Evolutionary conservation across 2,888 invertebrate genomes (phyloP), one percentile per base, ranked within the genome.

Genomic region (Mesochorus sp.): DNA sequence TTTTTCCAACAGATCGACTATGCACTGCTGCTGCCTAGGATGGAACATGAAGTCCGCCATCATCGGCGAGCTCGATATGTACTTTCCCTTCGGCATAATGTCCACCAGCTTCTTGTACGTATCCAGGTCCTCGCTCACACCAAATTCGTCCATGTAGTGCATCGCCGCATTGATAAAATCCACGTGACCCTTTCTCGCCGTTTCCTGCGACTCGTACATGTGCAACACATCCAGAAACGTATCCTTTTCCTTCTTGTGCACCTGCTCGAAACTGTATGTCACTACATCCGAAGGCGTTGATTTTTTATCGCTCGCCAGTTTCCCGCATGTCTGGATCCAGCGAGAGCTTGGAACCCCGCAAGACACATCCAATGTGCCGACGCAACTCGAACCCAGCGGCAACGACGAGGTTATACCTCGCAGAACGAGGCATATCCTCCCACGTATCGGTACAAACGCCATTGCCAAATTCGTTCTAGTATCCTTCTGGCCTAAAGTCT

Each of bases 11-110:
- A 99, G 89, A 88, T 96, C 96, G n/a, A 98, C 94, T 39, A 96
- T 96, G 91, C 97, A 97, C 80, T 97, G 95, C 87, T 99, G 99
- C 87, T 99, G 99, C 89, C 97, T 97, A 0, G 98, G 98, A 92
- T 96, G 99, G 90, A 98, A 97, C 94, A 96, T 94, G 85, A 98
- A 96, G 91, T 98, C 97, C 0, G 95, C 94, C 93, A 98, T 97
- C 91, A 97, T 95, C 47, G 95, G 91, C 89, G 96, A 98, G 34
- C 91, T 92, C 0, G 99, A 95, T 80, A 98, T 94, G 91, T 97
- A 95, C 90, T 94, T 96, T 47, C 97, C 97, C 91, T 98, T 96
- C 0, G 98, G 97, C 89, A 99, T 93, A 42, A 98, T 93, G 88
- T 97, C 95, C 39, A 98, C 92, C 57, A 99, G 87, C 17, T 95